These are phyloP conservation scores for Lepas anatifera DNA, from an alignment of 2,888 invertebrate species.

Conservation along the genomic window DNA sequence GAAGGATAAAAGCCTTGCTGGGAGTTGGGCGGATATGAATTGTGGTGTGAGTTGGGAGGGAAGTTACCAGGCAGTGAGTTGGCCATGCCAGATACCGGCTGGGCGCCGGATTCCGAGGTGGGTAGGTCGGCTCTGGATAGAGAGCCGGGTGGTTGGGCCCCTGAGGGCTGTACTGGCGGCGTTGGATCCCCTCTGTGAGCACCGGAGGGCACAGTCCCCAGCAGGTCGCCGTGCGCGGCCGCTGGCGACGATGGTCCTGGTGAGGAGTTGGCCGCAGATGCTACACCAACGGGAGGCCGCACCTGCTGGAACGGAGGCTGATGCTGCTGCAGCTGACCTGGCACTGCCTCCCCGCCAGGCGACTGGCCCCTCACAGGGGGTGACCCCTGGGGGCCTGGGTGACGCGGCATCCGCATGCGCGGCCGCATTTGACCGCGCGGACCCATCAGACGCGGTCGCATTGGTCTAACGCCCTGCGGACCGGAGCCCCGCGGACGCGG, in stretches of 20 bases:
- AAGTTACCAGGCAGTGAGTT: neutral
- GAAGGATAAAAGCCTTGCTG: neutral
- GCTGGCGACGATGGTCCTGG: neutral
- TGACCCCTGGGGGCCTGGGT: neutral
- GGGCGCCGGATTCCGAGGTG: too few species aligned
- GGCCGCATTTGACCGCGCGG: constrained; percentile 21
- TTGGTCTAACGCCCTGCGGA: constrained; percentile 19
- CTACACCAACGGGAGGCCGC: too few species aligned
- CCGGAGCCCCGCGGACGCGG: neutral
- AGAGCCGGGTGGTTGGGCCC: neutral
- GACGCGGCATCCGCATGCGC: neutral
- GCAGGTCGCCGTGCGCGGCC: neutral
- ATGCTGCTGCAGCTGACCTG: too few species aligned
- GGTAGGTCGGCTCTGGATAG: too few species aligned
- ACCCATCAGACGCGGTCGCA: constrained; percentile 24
- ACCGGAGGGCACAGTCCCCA: neutral
- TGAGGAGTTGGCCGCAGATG: too few species aligned
- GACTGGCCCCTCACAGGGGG: neutral
- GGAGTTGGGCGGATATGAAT: neutral
- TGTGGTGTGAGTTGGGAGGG: neutral
- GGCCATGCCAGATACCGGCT: neutral
- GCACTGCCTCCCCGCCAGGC: too few species aligned
- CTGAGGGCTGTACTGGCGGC: too few species aligned
- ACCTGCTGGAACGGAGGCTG: too few species aligned
- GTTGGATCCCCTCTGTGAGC: too few species aligned